phyloP scores from a whole-genome alignment of 2,113 vertebrate genomes.

The Dicerorhinus sumatrensis region DNA sequence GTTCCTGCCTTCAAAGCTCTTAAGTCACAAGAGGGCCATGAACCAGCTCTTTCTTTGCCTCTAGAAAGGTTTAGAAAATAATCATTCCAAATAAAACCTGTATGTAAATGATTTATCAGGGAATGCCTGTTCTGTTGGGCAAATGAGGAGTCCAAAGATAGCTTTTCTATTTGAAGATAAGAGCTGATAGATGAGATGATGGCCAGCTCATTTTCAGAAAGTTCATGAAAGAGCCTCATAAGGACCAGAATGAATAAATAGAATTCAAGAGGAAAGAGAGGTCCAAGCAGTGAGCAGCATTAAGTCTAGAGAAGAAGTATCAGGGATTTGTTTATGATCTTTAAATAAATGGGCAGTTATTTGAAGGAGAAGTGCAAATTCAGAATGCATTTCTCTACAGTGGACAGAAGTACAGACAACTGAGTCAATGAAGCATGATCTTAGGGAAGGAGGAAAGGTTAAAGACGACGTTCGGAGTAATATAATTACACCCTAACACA shows the following conservation, averaged over 20 bases:
- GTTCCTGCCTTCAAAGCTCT: background rate
- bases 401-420: background rate
- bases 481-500: background rate
- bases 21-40: background rate
- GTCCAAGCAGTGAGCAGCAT: background rate
- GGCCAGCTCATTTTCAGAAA: background rate
- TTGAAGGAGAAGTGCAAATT: background rate
- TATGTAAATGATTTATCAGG: background rate
- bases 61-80: background rate
- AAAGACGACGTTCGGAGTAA: background rate
- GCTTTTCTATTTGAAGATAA: background rate
- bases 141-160: background rate
- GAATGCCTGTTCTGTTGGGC: background rate
- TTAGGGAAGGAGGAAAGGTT: background rate
- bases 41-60: background rate
- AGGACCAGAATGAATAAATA: background rate
- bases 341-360: background rate
- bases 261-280: background rate
- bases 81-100: background rate
- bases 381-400: rapidly evolving
- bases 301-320: background rate
- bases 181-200: background rate
- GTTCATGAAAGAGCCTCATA: background rate
- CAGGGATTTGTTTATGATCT: background rate
- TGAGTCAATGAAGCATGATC: background rate